Conservation (phyloP, 2,797 vertebrate genomes). For the Oceanodroma leucorhoa region DNA sequence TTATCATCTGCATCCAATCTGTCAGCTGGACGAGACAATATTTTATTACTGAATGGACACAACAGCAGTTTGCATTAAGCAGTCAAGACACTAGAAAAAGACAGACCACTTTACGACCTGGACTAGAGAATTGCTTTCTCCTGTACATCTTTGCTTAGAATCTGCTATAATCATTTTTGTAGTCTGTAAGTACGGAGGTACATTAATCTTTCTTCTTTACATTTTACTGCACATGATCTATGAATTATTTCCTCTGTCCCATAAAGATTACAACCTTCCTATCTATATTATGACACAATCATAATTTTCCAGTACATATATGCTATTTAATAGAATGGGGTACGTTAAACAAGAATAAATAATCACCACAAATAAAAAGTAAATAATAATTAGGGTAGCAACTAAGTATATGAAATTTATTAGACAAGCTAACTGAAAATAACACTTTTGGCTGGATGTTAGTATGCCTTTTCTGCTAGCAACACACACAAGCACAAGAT, state of each 20-base stretch:
- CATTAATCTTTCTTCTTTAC: not conserved
- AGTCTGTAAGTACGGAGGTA: not conserved
- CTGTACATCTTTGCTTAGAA: not conserved
- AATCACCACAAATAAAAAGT: constrained; percentile 25
- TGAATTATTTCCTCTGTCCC: not conserved
- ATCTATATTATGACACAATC: not conserved
- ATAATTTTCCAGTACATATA: not conserved
- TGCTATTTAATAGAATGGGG: not conserved
- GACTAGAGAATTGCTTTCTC: not conserved
- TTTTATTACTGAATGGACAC: not conserved
- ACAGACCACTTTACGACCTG: not conserved
- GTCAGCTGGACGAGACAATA: not conserved
- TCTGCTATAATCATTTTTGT: not conserved
- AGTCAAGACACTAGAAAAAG: not conserved
- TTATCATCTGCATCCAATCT: not conserved
- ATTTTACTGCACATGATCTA: not conserved
- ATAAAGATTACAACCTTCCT: not conserved
- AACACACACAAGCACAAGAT: not conserved
- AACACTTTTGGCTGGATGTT: not conserved
- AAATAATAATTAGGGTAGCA: constrained; percentile 14
- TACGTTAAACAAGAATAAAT: not conserved
- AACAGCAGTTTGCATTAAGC: not conserved
- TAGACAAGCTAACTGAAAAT: not conserved
- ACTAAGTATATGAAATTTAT: constrained; percentile 2
- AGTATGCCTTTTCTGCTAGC: not conserved